Evolutionary conservation across 2,797 vertebrate genomes (phyloP), one percentile per base, ranked within the genome.

Genomic region (Mionectes olivaceus): DNA sequence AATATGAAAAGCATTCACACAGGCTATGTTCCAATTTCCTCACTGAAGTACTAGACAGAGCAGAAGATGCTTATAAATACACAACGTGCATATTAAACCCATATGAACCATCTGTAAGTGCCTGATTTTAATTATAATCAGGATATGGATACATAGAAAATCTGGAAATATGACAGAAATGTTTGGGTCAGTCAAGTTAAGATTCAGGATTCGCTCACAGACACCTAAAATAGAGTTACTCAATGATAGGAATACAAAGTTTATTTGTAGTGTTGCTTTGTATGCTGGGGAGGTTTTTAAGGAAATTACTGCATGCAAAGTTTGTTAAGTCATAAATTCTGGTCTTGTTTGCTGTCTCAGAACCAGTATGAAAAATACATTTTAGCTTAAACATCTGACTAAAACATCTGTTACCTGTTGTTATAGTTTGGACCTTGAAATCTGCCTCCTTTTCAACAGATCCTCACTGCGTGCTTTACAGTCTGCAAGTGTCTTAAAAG

Each of bases 361-460:
- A 79, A 73, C 21, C 25, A 82, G 47, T 80, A 92, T n/a, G 89
- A 95, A 93, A 94, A 46, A 56, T 82, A 15, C 69, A 90, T 95
- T 97, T 95, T 85, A 94, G 50, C 69, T 95, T 30, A 39, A 82
- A 85, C 94, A 95, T 97, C 91, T 97, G 97, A 97, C 74, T 41
- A 83, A 84, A 97, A 94, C 96, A 98, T 96, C 96, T 98, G 97
- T 91, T 97, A 96, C 75, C 94, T 97, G 80, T 53, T 87, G 37
- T 95, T 97, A 79, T 73, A 64, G 74, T 78, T 88, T 81, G 61
- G 83, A 96, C 81, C 52, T 83, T 61, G 63, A 96, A 96, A 91
- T 77, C 56, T 91, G 50, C 32, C n/a, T 86, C 22, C 44, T 93
- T 86, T 89, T 41, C 76, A 93, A 44, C 39, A 90, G 33, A 74